Base-by-base conservation (phyloP, 2,888 invertebrate genomes). In the Zaprionus lineosus region DNA sequence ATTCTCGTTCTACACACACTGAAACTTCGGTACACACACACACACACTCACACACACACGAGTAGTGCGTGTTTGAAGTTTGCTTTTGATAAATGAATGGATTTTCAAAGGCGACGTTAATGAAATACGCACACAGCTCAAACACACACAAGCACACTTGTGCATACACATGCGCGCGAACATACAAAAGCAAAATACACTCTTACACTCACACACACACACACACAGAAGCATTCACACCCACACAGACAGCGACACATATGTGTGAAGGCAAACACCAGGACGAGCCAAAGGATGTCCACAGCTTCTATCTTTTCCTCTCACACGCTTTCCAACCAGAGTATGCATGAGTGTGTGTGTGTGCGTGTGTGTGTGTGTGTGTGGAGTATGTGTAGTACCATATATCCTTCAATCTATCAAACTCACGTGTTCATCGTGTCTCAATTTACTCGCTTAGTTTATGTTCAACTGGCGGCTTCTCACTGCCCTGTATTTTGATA, bases 21-120 rank as follows among this genome's bases (percentile, higher is more conserved):
- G 8, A 24, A 6, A 4, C 8, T 24, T 24, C 24, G n/a, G n/a
- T n/a, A 31, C 43, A 46, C 50, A 40, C 44, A 57, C 40, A 44
- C 29, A 31, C 40, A 50, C 37, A 48, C 19, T 40, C 11, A 37
- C 19, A 40, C 37, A 48, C 31, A 31, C 31, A 29, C 34, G 47
- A 40, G 51, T 37, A 40, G 58, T 76, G 79, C 75, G 74, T 76
- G 75, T 79, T 77, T 81, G 82, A 77, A 77, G 77, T 77, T 77
- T 83, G 78, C 83, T 78, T 82, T 78, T 78, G 78, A 78, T 78
- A 78, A 78, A 78, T 78, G 78, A 78, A 78, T 82, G 83, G 78
- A 78, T 78, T 78, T 78, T 78, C 78, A 83, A 82, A 82, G 78
- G 78, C 82, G 76, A 77, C 76, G 76, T 77, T 77, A 81, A 77